Base-by-base conservation (phyloP, 1,140 invertebrate species). In the Diorhabda sublineata region DNA sequence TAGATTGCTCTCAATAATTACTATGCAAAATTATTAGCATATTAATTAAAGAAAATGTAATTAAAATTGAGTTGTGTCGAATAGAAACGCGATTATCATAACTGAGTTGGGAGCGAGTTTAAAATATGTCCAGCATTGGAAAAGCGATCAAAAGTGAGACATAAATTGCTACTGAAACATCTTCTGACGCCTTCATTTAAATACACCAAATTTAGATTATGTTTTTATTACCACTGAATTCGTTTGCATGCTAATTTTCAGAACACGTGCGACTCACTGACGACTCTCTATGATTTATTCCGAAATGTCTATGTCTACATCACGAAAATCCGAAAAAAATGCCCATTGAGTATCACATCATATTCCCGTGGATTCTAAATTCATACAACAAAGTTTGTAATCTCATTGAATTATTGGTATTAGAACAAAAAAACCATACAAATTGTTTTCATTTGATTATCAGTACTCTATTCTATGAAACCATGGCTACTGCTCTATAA, bases 21-120 rank as follows among this genome's bases (percentile, higher is more conserved):
- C 81, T 82, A 82, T 83, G 82, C 82, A 81, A 81, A 83, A 83
- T 83, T 81, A 83, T 83, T 83, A 83, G 82, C 82, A 83, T 83
- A 83, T 83, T 83, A 82, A 83, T 83, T 83, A 82, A 83, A 83
- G 82, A 83, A 80, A 79, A 80, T 79, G 77, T 80, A 80, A 79
- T 80, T 80, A 80, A 80, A 80, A 80, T 80, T 74, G 78, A 80
- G 79, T 80, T 78, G 77, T 79, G 76, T 79, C 75, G 78, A 79
- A 78, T 79, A 70, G 73, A 72, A 77, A 76, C 72, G 74, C 74
- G 76, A 78, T 78, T 78, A 78, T 76, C 75, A 78, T 76, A 77
- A 76, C 73, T 70, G 75, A 76, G 71, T 75, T 74, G 73, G 70
- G 70, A 73, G 67, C 71, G 65, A 67, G 74, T 73, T 73, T 66